These are phyloP conservation scores for Ditula angustiorana DNA, from an alignment of 2,888 invertebrate species.

Conservation along the genomic window DNA sequence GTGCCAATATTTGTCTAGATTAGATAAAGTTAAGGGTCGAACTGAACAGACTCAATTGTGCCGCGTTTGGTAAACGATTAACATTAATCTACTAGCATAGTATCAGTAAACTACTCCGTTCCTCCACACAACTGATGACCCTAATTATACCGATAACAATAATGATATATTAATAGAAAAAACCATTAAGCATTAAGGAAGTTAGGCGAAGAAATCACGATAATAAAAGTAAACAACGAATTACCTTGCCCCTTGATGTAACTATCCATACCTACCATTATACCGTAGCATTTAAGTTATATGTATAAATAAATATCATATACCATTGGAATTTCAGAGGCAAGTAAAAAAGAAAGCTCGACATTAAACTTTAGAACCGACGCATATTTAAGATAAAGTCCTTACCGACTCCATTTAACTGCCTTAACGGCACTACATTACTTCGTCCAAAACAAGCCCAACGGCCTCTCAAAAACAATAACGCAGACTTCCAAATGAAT, in stretches of 20 bases:
- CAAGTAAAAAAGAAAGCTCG: not conserved
- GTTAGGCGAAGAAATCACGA: not conserved
- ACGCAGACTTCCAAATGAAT: slow-evolving; percentile 22
- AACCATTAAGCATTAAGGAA: not conserved
- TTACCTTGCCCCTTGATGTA: not conserved
- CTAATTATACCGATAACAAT: not conserved
- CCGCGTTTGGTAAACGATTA: slow-evolving; percentile 19
- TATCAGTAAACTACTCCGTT: not conserved
- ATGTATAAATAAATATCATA: no score
- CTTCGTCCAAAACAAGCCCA: slow-evolving; percentile 18
- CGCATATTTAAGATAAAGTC: not conserved
- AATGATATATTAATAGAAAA: not conserved
- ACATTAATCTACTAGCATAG: not conserved
- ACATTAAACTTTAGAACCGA: not conserved
- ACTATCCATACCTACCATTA: not conserved
- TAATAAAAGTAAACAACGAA: not conserved
- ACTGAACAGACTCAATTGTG: slow-evolving; percentile 51
- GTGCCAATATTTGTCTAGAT: slow-evolving; percentile 73
- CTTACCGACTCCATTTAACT: slow-evolving; percentile 15
- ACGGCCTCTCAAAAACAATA: slow-evolving; percentile 29
- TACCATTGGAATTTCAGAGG: not conserved
- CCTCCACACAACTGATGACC: not conserved
- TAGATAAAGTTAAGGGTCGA: slow-evolving; percentile 64
- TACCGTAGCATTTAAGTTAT: no score
- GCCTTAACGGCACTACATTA: slow-evolving; percentile 18